A percentile compares a stretch with the other conserved stretches of the same genome.
Evolutionary conservation across 2,797 vertebrate species (phyloP).

Genomic region (Syndactyla subalaris): DNA sequence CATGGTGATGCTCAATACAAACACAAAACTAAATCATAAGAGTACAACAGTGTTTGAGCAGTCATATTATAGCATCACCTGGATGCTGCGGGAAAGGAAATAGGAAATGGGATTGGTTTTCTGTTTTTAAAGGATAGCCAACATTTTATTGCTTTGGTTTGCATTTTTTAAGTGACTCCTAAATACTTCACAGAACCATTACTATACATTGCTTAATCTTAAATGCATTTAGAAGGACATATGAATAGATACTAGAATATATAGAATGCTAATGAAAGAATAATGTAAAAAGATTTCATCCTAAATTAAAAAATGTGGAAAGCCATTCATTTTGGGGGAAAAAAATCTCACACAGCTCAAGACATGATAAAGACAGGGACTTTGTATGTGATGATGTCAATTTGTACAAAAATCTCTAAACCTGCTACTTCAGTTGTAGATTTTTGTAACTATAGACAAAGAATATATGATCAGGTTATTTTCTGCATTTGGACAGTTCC

Average conservation of each 20-base stretch:
- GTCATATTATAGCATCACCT: not conserved
- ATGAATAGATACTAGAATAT: not conserved
- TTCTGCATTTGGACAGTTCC: constrained; percentile 27
- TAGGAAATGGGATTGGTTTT: not conserved
- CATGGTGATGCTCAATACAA: not conserved
- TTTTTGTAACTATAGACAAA: not conserved
- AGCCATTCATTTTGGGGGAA: not conserved
- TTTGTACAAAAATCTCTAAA: not conserved
- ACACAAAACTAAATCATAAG: not conserved
- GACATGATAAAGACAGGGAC: not conserved
- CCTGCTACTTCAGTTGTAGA: not conserved
- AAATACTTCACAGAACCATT: not conserved
- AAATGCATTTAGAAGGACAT: not conserved
- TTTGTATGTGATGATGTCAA: not conserved
- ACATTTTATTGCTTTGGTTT: not conserved
- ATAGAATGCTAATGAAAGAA: not conserved
- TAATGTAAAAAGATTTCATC: not conserved
- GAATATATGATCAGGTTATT: not conserved
- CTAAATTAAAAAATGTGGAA: not conserved
- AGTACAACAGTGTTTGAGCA: not conserved
- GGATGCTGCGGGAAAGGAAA: not conserved
- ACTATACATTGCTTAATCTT: not conserved
- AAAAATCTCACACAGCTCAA: not conserved
- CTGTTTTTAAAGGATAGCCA: not conserved
- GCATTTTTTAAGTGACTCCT: not conserved